Conservation (phyloP, 2,888 invertebrate genomes). For the Neoascia interrupta region DNA sequence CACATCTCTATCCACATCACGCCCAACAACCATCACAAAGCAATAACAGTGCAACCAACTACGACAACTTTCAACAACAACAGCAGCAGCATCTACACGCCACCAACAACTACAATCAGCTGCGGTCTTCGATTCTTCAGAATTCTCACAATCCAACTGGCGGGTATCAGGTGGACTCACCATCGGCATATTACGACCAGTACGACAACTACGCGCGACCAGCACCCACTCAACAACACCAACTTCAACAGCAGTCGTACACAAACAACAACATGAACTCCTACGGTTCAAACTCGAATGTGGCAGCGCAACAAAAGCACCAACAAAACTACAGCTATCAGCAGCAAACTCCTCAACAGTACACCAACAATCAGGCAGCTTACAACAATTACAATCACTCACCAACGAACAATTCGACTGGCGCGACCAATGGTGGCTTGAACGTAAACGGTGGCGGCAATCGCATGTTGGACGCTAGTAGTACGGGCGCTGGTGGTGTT, state of each 20-base stretch:
- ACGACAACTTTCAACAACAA: slow-evolving; percentile 71
- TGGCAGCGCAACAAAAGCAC: slow-evolving; percentile 61
- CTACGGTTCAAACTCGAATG: slow-evolving; percentile 65
- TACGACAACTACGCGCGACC: slow-evolving; percentile 75
- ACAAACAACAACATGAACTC: slow-evolving; percentile 71
- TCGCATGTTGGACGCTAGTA: slow-evolving; percentile 52
- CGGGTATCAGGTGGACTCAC: slow-evolving; percentile 67
- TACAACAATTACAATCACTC: slow-evolving; percentile 72
- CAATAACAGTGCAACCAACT: slow-evolving; percentile 71
- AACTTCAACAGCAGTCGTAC: slow-evolving; percentile 69
- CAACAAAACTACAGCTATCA: slow-evolving; percentile 66
- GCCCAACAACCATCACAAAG: slow-evolving; percentile 71
- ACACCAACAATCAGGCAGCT: slow-evolving; percentile 61
- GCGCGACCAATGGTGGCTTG: slow-evolving; percentile 48
- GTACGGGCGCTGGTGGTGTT: slow-evolving; percentile 55
- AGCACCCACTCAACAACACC: slow-evolving; percentile 67
- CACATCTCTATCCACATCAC: slow-evolving; percentile 77
- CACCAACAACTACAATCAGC: slow-evolving; percentile 75
- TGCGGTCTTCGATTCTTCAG: slow-evolving; percentile 78
- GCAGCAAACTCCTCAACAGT: slow-evolving; percentile 63
- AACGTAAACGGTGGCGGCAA: slow-evolving; percentile 67
- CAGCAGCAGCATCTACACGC: slow-evolving; percentile 70
- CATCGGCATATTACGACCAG: slow-evolving; percentile 73
- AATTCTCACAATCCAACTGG: slow-evolving; percentile 79
- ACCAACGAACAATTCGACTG: slow-evolving; percentile 52